These are phyloP conservation scores for Hippocampus guttulatus DNA, from an alignment of 2,113 vertebrate species.

Conservation along the genomic window DNA sequence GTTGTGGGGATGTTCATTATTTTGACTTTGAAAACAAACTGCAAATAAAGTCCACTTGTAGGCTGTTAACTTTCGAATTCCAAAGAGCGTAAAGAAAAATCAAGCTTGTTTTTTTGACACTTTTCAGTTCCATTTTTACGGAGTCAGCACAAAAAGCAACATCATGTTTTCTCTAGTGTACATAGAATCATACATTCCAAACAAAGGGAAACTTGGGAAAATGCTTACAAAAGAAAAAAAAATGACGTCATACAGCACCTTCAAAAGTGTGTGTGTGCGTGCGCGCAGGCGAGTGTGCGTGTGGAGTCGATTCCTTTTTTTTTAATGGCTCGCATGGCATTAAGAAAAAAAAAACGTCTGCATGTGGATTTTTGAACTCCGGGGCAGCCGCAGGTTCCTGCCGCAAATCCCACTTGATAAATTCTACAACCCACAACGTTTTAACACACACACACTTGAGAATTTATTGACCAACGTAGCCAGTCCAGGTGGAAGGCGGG, in stretches of 20 bases:
- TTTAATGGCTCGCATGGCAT: conserved; percentile 95
- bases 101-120: not conserved
- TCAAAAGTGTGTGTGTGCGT: not conserved
- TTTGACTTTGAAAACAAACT: not conserved
- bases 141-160: not conserved
- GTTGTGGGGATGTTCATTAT: not conserved
- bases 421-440: conserved; percentile 93
- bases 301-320: conserved; percentile 22
- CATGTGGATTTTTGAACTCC: conserved; percentile 98
- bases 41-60: not conserved
- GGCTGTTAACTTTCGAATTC: not conserved
- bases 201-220: not conserved
- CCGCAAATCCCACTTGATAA: conserved; percentile 99
- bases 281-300: conserved; percentile 63
- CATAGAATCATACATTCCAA: not conserved
- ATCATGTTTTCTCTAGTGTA: not conserved
- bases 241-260: not conserved
- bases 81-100: not conserved
- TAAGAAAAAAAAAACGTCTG: conserved; percentile 55
- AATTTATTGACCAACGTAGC: conserved; percentile 10
- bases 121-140: not conserved
- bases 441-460: conserved; percentile 50
- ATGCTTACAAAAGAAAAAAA: not conserved
- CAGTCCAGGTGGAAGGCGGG: not conserved
- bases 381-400: conserved; percentile 90